Percentiles rank a stretch among this genome's conserved stretches.
Conservation (phyloP, 2,113 vertebrate genomes). For the Erinaceus europaeus region DNA sequence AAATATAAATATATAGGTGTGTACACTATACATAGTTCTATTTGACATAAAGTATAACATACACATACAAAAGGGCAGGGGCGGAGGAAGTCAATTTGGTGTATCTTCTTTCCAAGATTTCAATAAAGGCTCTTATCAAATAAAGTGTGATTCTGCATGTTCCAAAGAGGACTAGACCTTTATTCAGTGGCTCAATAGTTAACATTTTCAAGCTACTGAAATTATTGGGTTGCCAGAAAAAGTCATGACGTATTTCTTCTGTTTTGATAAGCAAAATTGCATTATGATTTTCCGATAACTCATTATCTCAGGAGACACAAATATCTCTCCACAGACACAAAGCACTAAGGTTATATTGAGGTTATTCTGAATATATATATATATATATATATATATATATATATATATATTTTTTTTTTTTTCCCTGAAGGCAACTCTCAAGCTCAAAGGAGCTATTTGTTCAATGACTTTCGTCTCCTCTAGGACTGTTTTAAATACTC, state of each 20-base stretch:
- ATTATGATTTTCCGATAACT: too few relatives aligned
- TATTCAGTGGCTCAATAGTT: background rate
- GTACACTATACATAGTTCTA: background rate
- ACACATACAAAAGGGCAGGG: background rate
- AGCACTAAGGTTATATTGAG: background rate
- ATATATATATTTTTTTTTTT: too few relatives aligned
- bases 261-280: too few relatives aligned
- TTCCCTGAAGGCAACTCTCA: slow-evolving; percentile 10
- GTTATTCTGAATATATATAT: background rate
- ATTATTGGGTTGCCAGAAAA: too few relatives aligned
- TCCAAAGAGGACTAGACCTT: background rate
- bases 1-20: background rate
- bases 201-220: background rate
- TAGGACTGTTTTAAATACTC: background rate
- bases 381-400: too few relatives aligned
- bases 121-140: background rate
- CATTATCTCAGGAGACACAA: background rate
- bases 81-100: background rate
- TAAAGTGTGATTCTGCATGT: background rate
- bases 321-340: background rate
- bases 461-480: background rate
- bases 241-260: too few relatives aligned
- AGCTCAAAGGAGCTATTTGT: background rate
- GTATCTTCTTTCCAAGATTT: background rate
- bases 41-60: background rate